A percentile compares a stretch with the other conserved stretches of the same genome.
phyloP scores from a whole-genome alignment of 2,113 vertebrate genomes.

The Caranx melampygus region DNA sequence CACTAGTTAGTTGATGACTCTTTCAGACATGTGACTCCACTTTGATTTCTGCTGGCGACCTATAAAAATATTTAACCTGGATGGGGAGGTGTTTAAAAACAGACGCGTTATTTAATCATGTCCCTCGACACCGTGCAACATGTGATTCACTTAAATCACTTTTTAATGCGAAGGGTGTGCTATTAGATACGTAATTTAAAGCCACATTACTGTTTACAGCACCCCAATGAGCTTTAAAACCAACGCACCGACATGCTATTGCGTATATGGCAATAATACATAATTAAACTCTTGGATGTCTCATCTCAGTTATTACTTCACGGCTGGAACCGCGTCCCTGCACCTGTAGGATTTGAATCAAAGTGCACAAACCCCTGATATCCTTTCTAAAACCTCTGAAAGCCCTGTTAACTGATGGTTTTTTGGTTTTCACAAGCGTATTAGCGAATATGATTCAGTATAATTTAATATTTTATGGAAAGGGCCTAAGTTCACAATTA shows the following conservation, averaged over 20 bases:
- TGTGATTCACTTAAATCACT: slow-evolving; percentile 48
- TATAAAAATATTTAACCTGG: background rate
- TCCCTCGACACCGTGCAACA: slow-evolving; percentile 4
- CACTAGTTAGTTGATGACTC: background rate
- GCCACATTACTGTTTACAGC: slow-evolving; percentile 31
- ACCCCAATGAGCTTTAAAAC: slow-evolving; percentile 50
- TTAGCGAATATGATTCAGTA: slow-evolving; percentile 22
- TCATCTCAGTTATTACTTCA: slow-evolving; percentile 36
- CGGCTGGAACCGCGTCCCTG: slow-evolving; percentile 21
- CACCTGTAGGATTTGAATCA: slow-evolving; percentile 35
- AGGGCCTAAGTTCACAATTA: slow-evolving; percentile 27
- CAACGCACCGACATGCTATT: slow-evolving; percentile 36
- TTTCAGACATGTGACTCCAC: background rate
- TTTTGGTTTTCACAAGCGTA: background rate
- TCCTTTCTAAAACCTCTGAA: too few relatives aligned
- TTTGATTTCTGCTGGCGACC: background rate
- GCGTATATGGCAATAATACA: slow-evolving; percentile 32
- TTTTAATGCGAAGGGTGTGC: slow-evolving; percentile 32
- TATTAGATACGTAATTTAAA: slow-evolving; percentile 58
- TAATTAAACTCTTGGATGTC: slow-evolving; percentile 43
- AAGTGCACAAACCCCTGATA: background rate
- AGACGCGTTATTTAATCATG: background rate
- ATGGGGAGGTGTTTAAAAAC: background rate
- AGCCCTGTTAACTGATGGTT: too few relatives aligned
- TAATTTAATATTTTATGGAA: slow-evolving; percentile 24